Base-by-base conservation (phyloP, 2,888 invertebrate species). In the Chorisops tibialis region DNA sequence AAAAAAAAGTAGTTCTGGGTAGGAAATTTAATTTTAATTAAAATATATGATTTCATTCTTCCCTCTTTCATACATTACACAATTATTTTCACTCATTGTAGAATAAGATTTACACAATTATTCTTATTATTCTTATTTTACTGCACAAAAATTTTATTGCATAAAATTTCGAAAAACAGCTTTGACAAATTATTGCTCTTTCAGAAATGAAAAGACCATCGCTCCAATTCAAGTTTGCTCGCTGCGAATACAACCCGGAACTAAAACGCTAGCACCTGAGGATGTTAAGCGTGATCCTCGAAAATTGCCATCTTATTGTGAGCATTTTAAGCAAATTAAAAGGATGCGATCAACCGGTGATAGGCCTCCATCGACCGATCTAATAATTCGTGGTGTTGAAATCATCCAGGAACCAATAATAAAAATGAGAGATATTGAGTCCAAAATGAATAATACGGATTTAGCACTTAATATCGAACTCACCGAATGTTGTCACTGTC, bases 401-500 rank as follows among this genome's bases (percentile, higher is more conserved):
- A 63, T 64, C 4, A n/a, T 18, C 2, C 47, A 47, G 9, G 47
- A 47, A 19, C 21, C 47, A 9, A 54, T 5, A 16, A 16, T 5
- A 9, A 11, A 16, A 24, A 30, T n/a, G 35, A 24, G 6, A n/a
- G 4, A 30, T 47, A 30, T 45, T 2, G 21, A 37, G 7, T 24
- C 19, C 14, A 54, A 24, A 4, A 19, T 24, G 9, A 52, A 61
- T 19, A n/a, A n/a, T n/a, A n/a, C n/a, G n/a, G n/a, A n/a, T n/a
- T n/a, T n/a, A n/a, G n/a, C n/a, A n/a, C 52, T 65, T 11, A 59
- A 64, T 48, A 51, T 66, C 18, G 62, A 64, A 54, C 60, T 66
- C 5, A 66, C 63, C 5, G 64, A 66, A 38, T 66, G 66, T 21
- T 66, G 66, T 52, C 64, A 66, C 18, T 66, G 66, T 52, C 60